Percentiles rank a stretch among this genome's conserved stretches.
These are phyloP conservation scores for Leguminivora glycinivorella DNA, from an alignment of 1,140 invertebrate species.

Conservation along the genomic window DNA sequence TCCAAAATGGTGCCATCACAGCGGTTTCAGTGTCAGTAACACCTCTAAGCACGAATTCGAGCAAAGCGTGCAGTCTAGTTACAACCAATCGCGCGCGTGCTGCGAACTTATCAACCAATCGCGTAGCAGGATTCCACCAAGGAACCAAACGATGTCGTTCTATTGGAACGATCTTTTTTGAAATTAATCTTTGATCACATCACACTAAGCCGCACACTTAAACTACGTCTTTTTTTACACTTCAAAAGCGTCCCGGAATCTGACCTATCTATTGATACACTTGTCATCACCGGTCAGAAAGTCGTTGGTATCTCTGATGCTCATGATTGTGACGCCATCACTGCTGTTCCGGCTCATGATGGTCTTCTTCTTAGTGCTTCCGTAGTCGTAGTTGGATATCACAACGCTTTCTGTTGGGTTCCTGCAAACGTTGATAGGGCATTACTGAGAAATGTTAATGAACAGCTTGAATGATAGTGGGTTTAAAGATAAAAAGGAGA, in stretches of 20 bases:
- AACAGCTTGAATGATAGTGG: not conserved
- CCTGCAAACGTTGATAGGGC: slow-evolving; percentile 55
- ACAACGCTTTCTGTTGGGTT: slow-evolving; percentile 75
- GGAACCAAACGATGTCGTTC: too few species aligned
- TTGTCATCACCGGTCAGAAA: slow-evolving; percentile 62
- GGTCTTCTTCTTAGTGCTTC: slow-evolving; percentile 71
- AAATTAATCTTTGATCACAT: too few species aligned
- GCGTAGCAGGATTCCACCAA: too few species aligned
- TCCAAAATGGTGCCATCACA: too few species aligned
- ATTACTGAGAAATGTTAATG: slow-evolving; percentile 31
- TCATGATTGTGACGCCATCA: slow-evolving; percentile 71
- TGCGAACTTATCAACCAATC: too few species aligned
- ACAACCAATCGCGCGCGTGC: too few species aligned
- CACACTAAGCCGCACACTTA: slow-evolving; percentile 19
- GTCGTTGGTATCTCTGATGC: slow-evolving; percentile 63
- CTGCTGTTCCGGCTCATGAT: slow-evolving; percentile 64
- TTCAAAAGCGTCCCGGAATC: slow-evolving; percentile 21
- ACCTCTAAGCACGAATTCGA: too few species aligned
- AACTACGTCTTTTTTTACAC: slow-evolving; percentile 26
- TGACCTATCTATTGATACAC: slow-evolving; percentile 59
- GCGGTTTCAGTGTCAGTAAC: too few species aligned
- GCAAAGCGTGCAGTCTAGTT: too few species aligned
- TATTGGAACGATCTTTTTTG: too few species aligned
- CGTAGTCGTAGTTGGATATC: slow-evolving; percentile 75
- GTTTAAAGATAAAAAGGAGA: too few species aligned